Percentiles rank a stretch among this genome's conserved stretches.
Evolutionary conservation across 92 coral and sea anemone species (phyloP).

Genomic region (Phenganax marumi): DNA sequence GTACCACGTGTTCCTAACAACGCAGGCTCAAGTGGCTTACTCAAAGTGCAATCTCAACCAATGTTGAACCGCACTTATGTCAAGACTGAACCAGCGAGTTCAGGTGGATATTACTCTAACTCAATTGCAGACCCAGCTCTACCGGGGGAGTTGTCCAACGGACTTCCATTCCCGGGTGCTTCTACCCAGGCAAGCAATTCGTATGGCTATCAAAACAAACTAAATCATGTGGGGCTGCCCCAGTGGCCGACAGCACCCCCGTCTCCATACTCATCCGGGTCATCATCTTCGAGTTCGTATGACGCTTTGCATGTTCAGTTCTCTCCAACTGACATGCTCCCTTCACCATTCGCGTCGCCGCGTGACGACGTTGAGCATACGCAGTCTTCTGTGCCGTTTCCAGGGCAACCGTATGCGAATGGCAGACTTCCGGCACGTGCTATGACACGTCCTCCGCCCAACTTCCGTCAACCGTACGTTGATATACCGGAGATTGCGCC

Average conservation of each 20-base stretch:
- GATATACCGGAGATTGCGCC: conserved; percentile 40
- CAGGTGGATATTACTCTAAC: conserved; percentile 31
- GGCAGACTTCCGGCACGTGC: conserved; percentile 6
- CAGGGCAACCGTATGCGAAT: conserved; percentile 9
- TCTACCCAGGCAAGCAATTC: not conserved
- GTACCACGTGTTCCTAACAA: not conserved
- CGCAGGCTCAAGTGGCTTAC: conserved; percentile 3
- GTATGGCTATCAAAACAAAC: conserved; percentile 22
- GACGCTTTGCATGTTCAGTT: conserved; percentile 33
- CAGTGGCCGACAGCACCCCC: conserved; percentile 34
- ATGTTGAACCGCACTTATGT: conserved; percentile 8
- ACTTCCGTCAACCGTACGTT: conserved; percentile 27
- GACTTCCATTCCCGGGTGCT: not conserved
- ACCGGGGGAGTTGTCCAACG: conserved; percentile 1
- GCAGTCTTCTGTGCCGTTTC: not conserved
- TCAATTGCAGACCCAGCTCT: conserved; percentile 7
- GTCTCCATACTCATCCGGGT: conserved; percentile 30
- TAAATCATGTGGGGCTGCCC: conserved; percentile 9
- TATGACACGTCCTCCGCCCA: not conserved
- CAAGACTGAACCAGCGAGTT: conserved; percentile 20
- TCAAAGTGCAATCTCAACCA: conserved; percentile 18
- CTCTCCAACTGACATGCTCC: conserved; percentile 28
- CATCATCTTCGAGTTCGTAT: conserved; percentile 33
- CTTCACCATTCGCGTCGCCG: conserved; percentile 45
- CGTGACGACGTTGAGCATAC: conserved; percentile 19